These are phyloP conservation scores for Onchidella celtica DNA, from an alignment of 2,888 invertebrate genomes.

Conservation along the genomic window DNA sequence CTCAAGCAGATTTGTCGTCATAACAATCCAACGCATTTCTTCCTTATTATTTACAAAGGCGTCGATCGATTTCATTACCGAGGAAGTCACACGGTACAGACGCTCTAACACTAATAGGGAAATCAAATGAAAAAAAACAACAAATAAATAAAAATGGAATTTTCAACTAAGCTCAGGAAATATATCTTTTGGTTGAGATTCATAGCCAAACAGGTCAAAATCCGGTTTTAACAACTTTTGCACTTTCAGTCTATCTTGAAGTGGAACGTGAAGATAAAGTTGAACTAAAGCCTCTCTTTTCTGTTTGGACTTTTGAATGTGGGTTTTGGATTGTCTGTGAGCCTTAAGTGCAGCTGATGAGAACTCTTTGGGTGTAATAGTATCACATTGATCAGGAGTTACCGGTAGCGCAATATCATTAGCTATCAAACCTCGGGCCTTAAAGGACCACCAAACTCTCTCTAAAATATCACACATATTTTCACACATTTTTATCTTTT, in stretches of 20 bases:
- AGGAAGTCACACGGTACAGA: too few species aligned
- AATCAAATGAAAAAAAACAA: too few species aligned
- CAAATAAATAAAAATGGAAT: too few species aligned
- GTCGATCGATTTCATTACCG: too few species aligned
- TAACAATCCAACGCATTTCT: too few species aligned
- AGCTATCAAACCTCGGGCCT: constrained; percentile 63
- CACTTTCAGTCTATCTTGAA: neutral
- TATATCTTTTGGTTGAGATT: neutral
- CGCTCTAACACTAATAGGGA: too few species aligned
- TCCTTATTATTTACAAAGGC: too few species aligned
- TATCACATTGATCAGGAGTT: constrained; percentile 29
- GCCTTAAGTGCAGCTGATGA: constrained; percentile 53
- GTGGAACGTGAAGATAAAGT: constrained; percentile 56
- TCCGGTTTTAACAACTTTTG: neutral
- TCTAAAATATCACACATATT: constrained; percentile 56
- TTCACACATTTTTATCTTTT: constrained; percentile 56
- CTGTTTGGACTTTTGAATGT: constrained; percentile 50
- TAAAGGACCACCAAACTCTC: constrained; percentile 61
- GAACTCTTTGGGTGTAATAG: constrained; percentile 55
- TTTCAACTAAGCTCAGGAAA: constrained; percentile 15
- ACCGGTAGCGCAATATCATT: constrained; percentile 59
- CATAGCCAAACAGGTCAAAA: neutral
- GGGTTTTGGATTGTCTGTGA: constrained; percentile 55
- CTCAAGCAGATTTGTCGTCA: too few species aligned
- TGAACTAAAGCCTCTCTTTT: constrained; percentile 58